A percentile compares a stretch with the other conserved stretches of the same genome.
Conservation (phyloP, 2,888 invertebrate species). For the Polyploca ridens region DNA sequence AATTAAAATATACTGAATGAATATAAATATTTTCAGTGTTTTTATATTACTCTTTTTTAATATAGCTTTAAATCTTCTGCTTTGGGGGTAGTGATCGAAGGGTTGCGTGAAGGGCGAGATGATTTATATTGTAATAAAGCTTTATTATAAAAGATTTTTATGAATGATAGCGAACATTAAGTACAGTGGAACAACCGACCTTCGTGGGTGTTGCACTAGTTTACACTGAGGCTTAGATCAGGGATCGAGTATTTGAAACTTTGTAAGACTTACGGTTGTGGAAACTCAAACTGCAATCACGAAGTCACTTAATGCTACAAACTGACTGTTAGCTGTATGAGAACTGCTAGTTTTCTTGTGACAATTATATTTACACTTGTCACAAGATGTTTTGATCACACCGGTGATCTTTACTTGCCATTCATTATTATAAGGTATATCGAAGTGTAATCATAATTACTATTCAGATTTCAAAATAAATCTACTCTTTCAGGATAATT, state of each 20-base stretch:
- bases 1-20: too few species aligned
- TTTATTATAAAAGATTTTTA: neutral
- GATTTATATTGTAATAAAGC: neutral
- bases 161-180: neutral
- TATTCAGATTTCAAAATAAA: too few species aligned
- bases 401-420: too few species aligned
- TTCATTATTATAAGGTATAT: too few species aligned
- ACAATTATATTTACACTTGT: neutral
- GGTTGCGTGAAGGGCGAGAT: neutral
- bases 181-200: neutral
- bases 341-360: neutral
- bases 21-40: neutral
- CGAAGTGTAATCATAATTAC: too few species aligned
- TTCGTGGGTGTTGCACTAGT: neutral
- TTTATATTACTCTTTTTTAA: neutral
- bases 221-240: neutral
- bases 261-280: neutral
- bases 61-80: neutral
- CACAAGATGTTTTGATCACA: neutral
- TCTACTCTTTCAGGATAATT: too few species aligned
- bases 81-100: neutral
- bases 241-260: slow-evolving; percentile 3
- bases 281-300: slow-evolving; percentile 8
- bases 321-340: neutral
- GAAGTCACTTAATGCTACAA: neutral